Evolutionary conservation across 2,888 invertebrate genomes (phyloP), one percentile per base, ranked within the genome.

Genomic region (Norana najaformis): DNA sequence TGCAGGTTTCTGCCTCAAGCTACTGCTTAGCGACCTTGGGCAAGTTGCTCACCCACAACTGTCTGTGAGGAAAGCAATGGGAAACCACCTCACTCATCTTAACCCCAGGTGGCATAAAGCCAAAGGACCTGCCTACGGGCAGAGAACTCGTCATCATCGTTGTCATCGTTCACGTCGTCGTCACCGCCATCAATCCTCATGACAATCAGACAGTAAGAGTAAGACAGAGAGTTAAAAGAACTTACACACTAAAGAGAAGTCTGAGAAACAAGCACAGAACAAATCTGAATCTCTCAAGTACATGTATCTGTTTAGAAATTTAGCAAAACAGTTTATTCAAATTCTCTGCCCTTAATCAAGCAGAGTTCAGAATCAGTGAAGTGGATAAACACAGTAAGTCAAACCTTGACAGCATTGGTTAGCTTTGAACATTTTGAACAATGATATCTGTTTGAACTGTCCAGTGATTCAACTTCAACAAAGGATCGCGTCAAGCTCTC

Each of bases 331-430:
- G 69, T n/a, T 30, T 69, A 30, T n/a, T 69, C 8, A 69, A 69
- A n/a, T 69, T 69, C n/a, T n/a, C 69, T n/a, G n/a, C 1, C n/a
- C n/a, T 13, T n/a, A 69, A 8, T n/a, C 30, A 69, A 13, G 13
- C 11, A 47, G 4, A 23, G 23, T 23, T 20, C 47, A 47, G 23
- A 23, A 47, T 47, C 47, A 47, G 3, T 23, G 0, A 47, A 47
- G 23, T 69, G n/a, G 69, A 16, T 30, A 16, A 69, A n/a, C 4
- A 30, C 92, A 16, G 92, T 91, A 89, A 89, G 85, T 37, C n/a
- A 88, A 92, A 95, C 95, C 93, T 95, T 95, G 91, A 92, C 93
- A 69, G 95, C 95, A 93, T 95, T 93, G 35, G 94, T 94, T 14
- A 94, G 93, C 91, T 93, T 93, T 41, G 93, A 92, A 92, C 95